A percentile compares a stretch with the other conserved stretches of the same genome.
Evolutionary conservation across 2,888 invertebrate genomes (phyloP).

Genomic region (Chymomyza caudatula): DNA sequence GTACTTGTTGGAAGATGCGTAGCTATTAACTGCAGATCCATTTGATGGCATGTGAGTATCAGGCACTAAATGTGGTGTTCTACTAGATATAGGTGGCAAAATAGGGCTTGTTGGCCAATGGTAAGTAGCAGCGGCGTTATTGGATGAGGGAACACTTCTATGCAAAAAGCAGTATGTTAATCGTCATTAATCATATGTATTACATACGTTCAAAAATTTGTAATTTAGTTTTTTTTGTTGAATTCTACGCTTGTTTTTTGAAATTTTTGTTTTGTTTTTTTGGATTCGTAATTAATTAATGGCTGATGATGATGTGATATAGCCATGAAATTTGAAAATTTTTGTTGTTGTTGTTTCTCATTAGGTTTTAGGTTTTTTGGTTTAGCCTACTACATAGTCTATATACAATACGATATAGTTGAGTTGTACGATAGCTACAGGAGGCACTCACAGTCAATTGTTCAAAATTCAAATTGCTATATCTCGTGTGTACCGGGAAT

Average conservation of each 20-base stretch:
- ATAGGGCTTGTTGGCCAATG: slow-evolving; percentile 90
- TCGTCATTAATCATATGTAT: slow-evolving; percentile 57
- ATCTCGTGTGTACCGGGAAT: background rate
- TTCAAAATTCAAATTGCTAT: background rate
- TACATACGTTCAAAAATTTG: slow-evolving; percentile 19
- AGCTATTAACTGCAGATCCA: slow-evolving; percentile 78
- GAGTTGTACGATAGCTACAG: background rate
- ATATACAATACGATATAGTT: background rate
- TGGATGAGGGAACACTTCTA: slow-evolving; percentile 80
- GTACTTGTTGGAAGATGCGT: slow-evolving; percentile 78
- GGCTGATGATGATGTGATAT: background rate
- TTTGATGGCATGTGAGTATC: slow-evolving; percentile 81
- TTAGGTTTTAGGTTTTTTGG: background rate
- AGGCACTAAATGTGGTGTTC: slow-evolving; percentile 86
- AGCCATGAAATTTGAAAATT: background rate
- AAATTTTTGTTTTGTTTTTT: background rate
- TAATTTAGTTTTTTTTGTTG: slow-evolving; percentile 11
- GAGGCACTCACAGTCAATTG: background rate
- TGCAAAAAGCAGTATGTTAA: slow-evolving; percentile 76
- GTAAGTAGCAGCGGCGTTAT: slow-evolving; percentile 81
- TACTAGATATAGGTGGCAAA: slow-evolving; percentile 84
- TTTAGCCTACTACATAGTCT: background rate
- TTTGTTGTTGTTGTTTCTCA: background rate
- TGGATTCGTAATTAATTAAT: background rate
- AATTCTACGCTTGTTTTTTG: background rate